Conservation (phyloP, 2,888 invertebrate species). For the Oscheius onirici region DNA sequence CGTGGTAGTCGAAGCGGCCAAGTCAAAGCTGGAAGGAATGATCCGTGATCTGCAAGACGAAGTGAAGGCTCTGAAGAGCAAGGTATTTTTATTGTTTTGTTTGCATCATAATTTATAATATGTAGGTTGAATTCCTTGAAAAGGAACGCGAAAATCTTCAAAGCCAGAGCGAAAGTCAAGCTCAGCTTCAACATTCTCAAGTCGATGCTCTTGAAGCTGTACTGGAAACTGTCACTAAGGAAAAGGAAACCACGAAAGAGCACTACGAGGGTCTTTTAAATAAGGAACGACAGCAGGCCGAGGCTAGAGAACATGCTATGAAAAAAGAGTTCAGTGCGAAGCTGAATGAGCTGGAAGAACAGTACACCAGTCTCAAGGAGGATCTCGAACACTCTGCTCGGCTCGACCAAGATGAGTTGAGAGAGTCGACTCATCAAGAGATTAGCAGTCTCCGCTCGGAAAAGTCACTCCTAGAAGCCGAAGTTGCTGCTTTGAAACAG, state of each 20-base stretch:
- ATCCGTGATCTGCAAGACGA: conserved; percentile 68
- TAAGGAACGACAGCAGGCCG: conserved; percentile 63
- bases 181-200: conserved; percentile 69
- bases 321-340: conserved; percentile 69
- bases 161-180: conserved; percentile 70
- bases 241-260: conserved; percentile 69
- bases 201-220: conserved; percentile 71
- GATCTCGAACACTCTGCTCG: conserved; percentile 60
- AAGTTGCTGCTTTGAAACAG: conserved; percentile 52
- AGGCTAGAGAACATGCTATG: conserved; percentile 68
- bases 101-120: not conserved
- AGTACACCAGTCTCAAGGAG: conserved; percentile 67
- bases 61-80: conserved; percentile 68
- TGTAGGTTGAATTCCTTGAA: conserved; percentile 68
- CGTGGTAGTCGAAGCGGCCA: conserved; percentile 63
- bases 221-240: conserved; percentile 69
- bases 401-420: conserved; percentile 54
- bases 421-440: conserved; percentile 64
- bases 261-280: conserved; percentile 67
- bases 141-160: conserved; percentile 70
- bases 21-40: conserved; percentile 60
- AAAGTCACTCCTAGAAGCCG: conserved; percentile 56
- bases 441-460: conserved; percentile 58
- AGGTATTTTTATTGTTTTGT: conserved; percentile 45
- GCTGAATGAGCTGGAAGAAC: conserved; percentile 70